These are phyloP conservation scores for Eumacrocentrus americanus DNA, from an alignment of 2,888 invertebrate genomes.

Conservation along the genomic window DNA sequence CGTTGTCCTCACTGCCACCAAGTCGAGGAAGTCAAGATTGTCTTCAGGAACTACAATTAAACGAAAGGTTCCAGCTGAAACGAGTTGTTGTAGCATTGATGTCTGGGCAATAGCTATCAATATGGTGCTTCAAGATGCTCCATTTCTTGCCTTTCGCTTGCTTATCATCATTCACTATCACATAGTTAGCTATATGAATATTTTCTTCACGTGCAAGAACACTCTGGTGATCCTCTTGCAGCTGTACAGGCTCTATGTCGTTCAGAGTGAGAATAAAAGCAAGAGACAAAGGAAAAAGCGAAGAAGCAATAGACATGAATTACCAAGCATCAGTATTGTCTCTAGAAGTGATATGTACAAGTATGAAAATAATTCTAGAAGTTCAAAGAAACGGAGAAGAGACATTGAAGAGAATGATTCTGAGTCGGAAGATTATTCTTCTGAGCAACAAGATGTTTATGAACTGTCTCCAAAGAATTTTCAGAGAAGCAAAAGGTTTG, in stretches of 20 bases:
- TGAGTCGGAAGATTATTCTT: constrained; percentile 47
- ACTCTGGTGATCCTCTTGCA: constrained; percentile 87
- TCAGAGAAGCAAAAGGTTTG: constrained; percentile 36
- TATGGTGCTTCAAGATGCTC: constrained; percentile 83
- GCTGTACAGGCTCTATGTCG: constrained; percentile 81
- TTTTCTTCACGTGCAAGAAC: constrained; percentile 94
- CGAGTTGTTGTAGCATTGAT: constrained; percentile 85
- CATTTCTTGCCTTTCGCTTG: constrained; percentile 84
- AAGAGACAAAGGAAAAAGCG: constrained; percentile 48
- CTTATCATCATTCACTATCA: constrained; percentile 86
- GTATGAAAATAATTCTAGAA: constrained; percentile 38
- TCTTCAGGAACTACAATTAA: constrained; percentile 59
- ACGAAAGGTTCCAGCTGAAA: constrained; percentile 61
- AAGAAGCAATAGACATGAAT: constrained; percentile 41
- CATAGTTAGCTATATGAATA: constrained; percentile 93
- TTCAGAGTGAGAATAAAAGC: constrained; percentile 71
- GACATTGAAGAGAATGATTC: constrained; percentile 44
- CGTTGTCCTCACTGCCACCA: constrained; percentile 88
- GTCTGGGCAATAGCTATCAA: constrained; percentile 89
- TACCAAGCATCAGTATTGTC: constrained; percentile 53
- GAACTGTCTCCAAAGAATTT: constrained; percentile 44
- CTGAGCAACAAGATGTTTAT: constrained; percentile 47
- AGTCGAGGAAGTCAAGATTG: constrained; percentile 77
- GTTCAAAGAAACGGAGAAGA: constrained; percentile 37
- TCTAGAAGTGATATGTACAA: constrained; percentile 46